Percentiles rank a stretch among this genome's conserved stretches.
phyloP scores from a whole-genome alignment of 2,797 vertebrate species.

The Pangasius macronema region DNA sequence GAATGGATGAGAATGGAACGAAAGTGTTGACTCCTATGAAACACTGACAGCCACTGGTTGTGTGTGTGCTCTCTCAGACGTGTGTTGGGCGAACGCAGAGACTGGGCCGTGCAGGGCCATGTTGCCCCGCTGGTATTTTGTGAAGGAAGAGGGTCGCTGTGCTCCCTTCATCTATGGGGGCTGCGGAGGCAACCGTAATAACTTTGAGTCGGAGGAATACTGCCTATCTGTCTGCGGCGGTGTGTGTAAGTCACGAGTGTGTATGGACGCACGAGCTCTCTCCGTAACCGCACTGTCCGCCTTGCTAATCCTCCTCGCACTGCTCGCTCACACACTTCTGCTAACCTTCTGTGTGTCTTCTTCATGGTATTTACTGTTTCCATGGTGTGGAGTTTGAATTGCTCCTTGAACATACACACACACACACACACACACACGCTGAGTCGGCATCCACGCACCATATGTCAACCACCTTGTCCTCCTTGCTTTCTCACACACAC shows the following conservation, averaged over 20 bases:
- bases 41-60: conserved; percentile 23
- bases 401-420: background rate
- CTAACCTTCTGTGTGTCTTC: conserved; percentile 23
- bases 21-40: background rate
- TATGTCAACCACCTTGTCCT: conserved; percentile 6
- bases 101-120: conserved; percentile 92
- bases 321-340: background rate
- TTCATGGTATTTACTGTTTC: conserved; percentile 20
- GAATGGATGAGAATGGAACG: background rate
- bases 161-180: conserved; percentile 96
- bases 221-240: conserved; percentile 97
- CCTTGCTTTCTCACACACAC: conserved; percentile 20
- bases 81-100: conserved; percentile 94
- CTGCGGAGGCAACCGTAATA: conserved; percentile 98
- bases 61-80: conserved; percentile 82
- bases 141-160: conserved; percentile 89
- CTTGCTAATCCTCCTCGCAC: conserved; percentile 26
- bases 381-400: background rate
- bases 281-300: background rate
- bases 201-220: conserved; percentile 98
- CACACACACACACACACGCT: background rate
- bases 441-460: conserved; percentile 24
- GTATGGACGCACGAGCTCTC: conserved; percentile 31
- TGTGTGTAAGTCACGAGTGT: conserved; percentile 87
- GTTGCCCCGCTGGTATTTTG: conserved; percentile 98